A percentile compares a stretch with the other conserved stretches of the same genome.
Evolutionary conservation across 37 sponge, comb jelly and placozoan genomes (phyloP).

Genomic region (Geodia barretti): DNA sequence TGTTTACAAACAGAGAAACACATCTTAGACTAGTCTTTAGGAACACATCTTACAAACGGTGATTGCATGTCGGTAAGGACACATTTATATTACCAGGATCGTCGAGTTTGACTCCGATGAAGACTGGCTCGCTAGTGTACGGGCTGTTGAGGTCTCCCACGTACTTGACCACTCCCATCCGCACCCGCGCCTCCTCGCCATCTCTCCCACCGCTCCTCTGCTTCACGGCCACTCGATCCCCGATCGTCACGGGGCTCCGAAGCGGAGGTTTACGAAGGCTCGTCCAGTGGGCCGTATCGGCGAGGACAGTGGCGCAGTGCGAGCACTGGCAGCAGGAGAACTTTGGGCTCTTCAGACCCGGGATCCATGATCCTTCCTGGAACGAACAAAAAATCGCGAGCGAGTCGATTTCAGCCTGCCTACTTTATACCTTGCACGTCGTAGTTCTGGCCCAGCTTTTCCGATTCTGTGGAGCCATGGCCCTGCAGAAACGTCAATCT

Average conservation of each 20-base stretch:
- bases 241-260: conserved; percentile 39
- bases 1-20: background rate
- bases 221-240: conserved; percentile 71
- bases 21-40: background rate
- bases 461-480: background rate
- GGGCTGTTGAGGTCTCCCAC: conserved; percentile 75
- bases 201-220: no score
- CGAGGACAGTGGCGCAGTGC: conserved; percentile 35
- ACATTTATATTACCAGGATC: conserved; percentile 57
- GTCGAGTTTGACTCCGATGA: conserved; percentile 83
- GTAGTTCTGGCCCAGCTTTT: background rate
- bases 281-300: conserved; percentile 21
- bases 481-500: no score
- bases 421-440: background rate
- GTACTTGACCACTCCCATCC: conserved; percentile 72
- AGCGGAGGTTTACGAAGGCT: conserved; percentile 7
- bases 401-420: no score
- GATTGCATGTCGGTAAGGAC: background rate
- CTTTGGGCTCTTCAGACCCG: conserved; percentile 17
- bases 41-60: background rate
- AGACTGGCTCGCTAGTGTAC: conserved; percentile 43
- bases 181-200: no score
- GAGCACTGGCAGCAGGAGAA: conserved; percentile 42
- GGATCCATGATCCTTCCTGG: conserved; percentile 14
- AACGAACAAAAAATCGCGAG: no score